Conservation (phyloP, 2,888 invertebrate genomes). For the Apeira syringaria region DNA sequence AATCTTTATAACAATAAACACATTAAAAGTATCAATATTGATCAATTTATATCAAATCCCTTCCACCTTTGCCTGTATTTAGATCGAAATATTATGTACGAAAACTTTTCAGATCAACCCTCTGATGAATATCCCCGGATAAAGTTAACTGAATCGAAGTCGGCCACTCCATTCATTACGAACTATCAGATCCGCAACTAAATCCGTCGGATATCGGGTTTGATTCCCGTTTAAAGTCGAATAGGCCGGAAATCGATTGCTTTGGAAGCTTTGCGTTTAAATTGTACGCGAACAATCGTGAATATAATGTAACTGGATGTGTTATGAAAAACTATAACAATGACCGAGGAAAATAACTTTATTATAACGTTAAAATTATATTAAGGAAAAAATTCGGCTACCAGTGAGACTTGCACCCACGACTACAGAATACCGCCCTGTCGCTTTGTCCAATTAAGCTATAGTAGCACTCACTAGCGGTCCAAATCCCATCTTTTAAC, state of each 20-base stretch:
- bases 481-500: too few species aligned
- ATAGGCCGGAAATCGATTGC: slow-evolving; percentile 83
- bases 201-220: slow-evolving; percentile 77
- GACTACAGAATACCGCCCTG: too few species aligned
- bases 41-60: too few species aligned
- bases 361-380: too few species aligned
- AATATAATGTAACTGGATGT: slow-evolving; percentile 43
- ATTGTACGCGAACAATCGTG: slow-evolving; percentile 58
- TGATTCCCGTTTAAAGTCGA: slow-evolving; percentile 82
- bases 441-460: too few species aligned
- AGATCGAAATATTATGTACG: background rate
- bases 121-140: slow-evolving; percentile 15
- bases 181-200: slow-evolving; percentile 72
- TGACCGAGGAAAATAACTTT: too few species aligned
- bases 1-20: too few species aligned
- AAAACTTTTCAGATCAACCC: slow-evolving; percentile 2
- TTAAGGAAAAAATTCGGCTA: too few species aligned
- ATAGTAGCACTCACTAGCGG: too few species aligned
- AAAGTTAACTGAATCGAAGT: slow-evolving; percentile 51
- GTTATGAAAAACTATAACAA: slow-evolving; percentile 16
- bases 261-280: slow-evolving; percentile 79
- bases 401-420: too few species aligned
- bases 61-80: too few species aligned
- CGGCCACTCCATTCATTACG: slow-evolving; percentile 68
- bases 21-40: too few species aligned